Evolutionary conservation across 2,113 vertebrate species (phyloP).

Genomic region (Pampusana beccarii): DNA sequence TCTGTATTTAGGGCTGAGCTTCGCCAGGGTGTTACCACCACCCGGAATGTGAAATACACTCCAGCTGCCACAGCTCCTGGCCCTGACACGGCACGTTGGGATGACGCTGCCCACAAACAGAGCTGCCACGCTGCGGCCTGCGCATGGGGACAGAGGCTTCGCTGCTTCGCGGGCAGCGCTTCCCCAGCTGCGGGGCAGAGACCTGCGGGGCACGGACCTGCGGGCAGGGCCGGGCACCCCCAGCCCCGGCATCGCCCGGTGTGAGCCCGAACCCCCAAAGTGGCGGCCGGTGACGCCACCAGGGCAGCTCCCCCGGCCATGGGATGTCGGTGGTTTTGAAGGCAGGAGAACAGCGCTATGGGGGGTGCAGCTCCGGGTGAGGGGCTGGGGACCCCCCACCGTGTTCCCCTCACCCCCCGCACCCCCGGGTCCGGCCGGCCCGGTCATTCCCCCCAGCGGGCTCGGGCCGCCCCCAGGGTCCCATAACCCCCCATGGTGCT

Average conservation of each 20-base stretch:
- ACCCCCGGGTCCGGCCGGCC: not conserved
- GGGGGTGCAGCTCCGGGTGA: not conserved
- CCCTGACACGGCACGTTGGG: fast-evolving
- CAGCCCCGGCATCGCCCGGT: fast-evolving
- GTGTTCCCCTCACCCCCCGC: fast-evolving
- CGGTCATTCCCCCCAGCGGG: not conserved
- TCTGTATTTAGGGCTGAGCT: not conserved
- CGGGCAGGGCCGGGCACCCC: not conserved
- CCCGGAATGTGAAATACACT: fast-evolving
- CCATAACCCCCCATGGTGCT: fast-evolving
- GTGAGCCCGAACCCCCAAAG: fast-evolving
- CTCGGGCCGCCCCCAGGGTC: not conserved
- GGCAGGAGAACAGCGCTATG: fast-evolving
- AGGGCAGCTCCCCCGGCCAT: not conserved
- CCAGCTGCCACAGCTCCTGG: not conserved
- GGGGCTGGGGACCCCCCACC: not conserved
- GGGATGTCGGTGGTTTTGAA: not conserved
- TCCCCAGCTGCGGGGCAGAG: fast-evolving
- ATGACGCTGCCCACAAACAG: fast-evolving
- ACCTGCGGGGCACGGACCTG: not conserved
- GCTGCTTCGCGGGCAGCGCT: not conserved
- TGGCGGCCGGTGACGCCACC: fast-evolving
- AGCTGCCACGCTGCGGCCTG: not conserved
- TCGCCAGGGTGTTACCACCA: fast-evolving
- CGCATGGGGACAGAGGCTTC: not conserved